phyloP scores from a whole-genome alignment of 2,888 invertebrate genomes.

The Oasisia sp. region DNA sequence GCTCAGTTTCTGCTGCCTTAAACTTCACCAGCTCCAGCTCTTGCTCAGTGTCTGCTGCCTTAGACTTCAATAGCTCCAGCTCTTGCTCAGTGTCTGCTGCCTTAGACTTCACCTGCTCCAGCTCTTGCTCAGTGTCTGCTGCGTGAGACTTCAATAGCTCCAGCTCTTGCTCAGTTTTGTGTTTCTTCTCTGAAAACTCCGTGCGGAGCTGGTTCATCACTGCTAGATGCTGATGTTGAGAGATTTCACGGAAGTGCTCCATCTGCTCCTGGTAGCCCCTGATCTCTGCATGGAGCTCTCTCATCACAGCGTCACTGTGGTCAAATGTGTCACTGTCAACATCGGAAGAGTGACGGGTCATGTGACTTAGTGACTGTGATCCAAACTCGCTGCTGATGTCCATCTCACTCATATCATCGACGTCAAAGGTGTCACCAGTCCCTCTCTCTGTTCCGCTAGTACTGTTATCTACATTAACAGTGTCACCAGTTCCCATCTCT shows the following conservation, averaged over 20 bases:
- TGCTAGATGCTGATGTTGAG: background rate
- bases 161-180: background rate
- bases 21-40: too few relatives aligned
- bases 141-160: background rate
- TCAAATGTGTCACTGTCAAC: background rate
- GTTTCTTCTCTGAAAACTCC: background rate
- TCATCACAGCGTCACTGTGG: conserved; percentile 4
- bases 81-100: background rate
- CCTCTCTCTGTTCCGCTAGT: background rate
- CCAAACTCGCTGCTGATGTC: conserved; percentile 10
- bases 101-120: background rate
- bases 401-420: background rate
- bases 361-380: background rate
- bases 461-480: background rate
- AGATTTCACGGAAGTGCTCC: background rate
- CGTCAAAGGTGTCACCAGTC: background rate
- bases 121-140: background rate
- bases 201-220: background rate
- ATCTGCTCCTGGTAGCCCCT: background rate
- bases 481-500: background rate
- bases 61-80: background rate
- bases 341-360: background rate
- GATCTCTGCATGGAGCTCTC: background rate
- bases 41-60: too few relatives aligned
- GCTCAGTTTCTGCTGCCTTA: too few relatives aligned